phyloP scores from a whole-genome alignment of 2,797 vertebrate genomes.

The Manis crassicaudata region DNA sequence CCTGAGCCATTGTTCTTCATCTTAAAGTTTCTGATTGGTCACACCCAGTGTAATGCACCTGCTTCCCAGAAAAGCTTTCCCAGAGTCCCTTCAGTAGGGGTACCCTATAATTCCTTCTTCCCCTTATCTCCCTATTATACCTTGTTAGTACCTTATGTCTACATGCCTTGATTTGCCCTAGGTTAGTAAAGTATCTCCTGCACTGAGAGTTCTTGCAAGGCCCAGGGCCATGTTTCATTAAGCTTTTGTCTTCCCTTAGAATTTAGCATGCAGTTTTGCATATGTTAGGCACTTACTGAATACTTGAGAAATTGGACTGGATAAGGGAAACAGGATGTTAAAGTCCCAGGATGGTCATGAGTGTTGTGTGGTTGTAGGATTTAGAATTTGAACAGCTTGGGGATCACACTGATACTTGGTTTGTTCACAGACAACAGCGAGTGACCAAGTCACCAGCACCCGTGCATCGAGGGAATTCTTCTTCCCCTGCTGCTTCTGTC shows the following conservation, averaged over 20 bases:
- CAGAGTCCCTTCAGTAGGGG: not conserved
- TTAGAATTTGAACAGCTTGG: not conserved
- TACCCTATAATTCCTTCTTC: not conserved
- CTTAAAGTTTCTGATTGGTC: not conserved
- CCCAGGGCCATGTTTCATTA: not conserved
- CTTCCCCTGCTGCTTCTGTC: constrained; percentile 93
- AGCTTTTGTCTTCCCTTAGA: not conserved
- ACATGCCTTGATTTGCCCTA: not conserved
- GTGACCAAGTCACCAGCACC: constrained; percentile 93
- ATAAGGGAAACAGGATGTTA: not conserved
- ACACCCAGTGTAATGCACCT: not conserved
- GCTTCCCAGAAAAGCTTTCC: not conserved
- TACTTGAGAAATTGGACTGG: constrained; percentile 20
- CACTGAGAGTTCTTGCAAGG: not conserved
- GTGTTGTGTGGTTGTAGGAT: not conserved
- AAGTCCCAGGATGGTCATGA: not conserved
- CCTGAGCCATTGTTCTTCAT: not conserved
- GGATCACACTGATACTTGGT: constrained; percentile 26
- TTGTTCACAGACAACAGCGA: constrained; percentile 89
- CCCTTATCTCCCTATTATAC: not conserved
- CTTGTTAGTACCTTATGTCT: not conserved
- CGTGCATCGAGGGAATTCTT: constrained; percentile 89
- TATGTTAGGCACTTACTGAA: not conserved
- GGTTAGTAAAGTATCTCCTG: not conserved
- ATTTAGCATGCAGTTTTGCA: not conserved